Base-by-base conservation (phyloP, 2,113 vertebrate genomes). In the Pterocles gutturalis region DNA sequence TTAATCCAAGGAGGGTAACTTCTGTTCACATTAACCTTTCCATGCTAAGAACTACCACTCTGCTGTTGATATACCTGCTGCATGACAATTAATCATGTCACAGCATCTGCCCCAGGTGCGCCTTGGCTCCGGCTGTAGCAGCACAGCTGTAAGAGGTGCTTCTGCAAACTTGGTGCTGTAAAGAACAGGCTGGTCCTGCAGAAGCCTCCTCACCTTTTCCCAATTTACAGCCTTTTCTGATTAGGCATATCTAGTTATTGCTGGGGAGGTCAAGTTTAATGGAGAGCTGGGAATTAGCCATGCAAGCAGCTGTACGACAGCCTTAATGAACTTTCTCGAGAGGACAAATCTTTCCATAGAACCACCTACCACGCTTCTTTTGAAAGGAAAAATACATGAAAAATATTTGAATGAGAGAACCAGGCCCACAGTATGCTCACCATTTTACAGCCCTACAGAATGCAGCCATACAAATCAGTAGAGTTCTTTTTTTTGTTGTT, bases 81-180 rank as follows among this genome's bases (percentile, higher is more conserved):
- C n/a, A 8, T 3, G 19, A 4, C 43, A 17, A 7, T 3, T 2
- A 36, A 7, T 6, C 5, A 11, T 0, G 6, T 10, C 31, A 25
- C 19, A 2, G n/a, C 34, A 1, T 5, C 2, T 11, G 36, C 60
- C 49, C 38, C 28, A 14, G 20, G 5, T 3, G 22, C 36, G 0
- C 55, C 13, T 1, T 1, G 21, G 16, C 28, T 45, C 48, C 3
- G 3, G 1, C 60, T 9, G 26, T 73, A n/a, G 3, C 67, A 26
- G 33, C n/a, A 13, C 4, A 9, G 18, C 61, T 21, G 29, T 4
- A 13, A 7, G 1, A 22, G 1, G 11, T 3, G n/a, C 26, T 3
- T 16, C 10, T 4, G 21, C 58, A 29, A 4, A n/a, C 66, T 31
- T 22, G 38, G 16, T 4, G 45, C 71, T n/a, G 21, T 15, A 29